Evolutionary conservation across 1,140 invertebrate species (phyloP), one percentile per base, ranked within the genome.

Genomic region (Episyrphus balteatus): DNA sequence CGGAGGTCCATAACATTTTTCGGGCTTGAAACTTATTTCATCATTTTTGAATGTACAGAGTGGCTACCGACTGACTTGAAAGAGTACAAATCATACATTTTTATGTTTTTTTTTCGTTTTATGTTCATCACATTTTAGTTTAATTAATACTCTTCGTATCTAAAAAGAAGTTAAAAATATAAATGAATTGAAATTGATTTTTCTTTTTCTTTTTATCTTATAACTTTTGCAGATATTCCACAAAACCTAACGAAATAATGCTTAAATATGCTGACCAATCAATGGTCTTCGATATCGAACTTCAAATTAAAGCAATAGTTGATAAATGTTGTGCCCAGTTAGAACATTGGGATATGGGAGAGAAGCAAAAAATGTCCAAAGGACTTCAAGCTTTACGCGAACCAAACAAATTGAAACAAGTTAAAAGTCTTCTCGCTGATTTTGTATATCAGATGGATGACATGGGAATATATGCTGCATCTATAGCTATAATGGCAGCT

Each of bases 381-480:
- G 46, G 50, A 10, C 34, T 64, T 39, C 21, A 7, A 0, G 0
- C 1, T 1, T 3, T 18, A 8, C 55, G 55, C 0, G 53, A 59
- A 11, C 53, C 56, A 0, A 55, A 56, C 18, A 66, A 65, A 21
- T 65, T 61, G 12, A 47, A 34, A 14, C 10, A 7, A 3, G 14
- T 57, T 1, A 62, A 53, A 33, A 39, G 38, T 32, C 8, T 58
- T 7, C 32, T 63, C 5, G 66, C 72, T 55, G 70, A 69, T 36
- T 66, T 68, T 13, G 0, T 51, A 3, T 55, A 60, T 19, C 72
- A 76, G 46, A 53, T 81, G 36, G 13, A 62, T 3, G 71, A 74
- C 21, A 59, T 79, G 38, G 79, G 81, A n/a, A 53, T 75, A 15
- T 84, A 78, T 55, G 76, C 78, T 0, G 78, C 76, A 0, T 66